Percentiles rank a stretch among this genome's conserved stretches.
Evolutionary conservation across 2,888 invertebrate genomes (phyloP).

Genomic region (Aelia acuminata): DNA sequence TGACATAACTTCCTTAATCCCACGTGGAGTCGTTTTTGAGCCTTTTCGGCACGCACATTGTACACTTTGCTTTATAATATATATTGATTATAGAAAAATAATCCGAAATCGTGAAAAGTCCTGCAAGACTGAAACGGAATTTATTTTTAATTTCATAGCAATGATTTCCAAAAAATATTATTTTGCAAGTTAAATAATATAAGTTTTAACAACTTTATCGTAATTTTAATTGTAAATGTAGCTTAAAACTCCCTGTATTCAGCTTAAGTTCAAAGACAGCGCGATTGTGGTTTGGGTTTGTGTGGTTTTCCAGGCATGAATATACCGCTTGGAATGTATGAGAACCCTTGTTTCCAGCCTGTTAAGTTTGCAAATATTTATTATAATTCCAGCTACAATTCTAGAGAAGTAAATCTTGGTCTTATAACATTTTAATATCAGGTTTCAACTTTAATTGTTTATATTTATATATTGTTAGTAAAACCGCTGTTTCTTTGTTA

Average conservation of each 20-base stretch:
- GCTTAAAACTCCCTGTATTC: not conserved
- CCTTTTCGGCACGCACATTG: no score
- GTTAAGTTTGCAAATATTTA: not conserved
- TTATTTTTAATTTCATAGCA: no score
- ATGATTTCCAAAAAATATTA: no score
- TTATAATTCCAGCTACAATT: not conserved
- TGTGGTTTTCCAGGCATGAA: not conserved
- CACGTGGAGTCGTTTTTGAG: no score
- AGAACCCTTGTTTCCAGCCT: not conserved
- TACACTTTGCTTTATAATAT: no score
- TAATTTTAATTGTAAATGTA: not conserved
- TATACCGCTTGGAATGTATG: slow-evolving; percentile 6
- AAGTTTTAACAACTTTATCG: not conserved
- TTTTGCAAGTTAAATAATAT: no score
- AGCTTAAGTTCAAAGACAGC: not conserved
- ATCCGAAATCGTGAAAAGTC: no score
- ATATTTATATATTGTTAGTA: not conserved
- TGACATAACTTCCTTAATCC: no score
- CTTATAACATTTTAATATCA: not conserved
- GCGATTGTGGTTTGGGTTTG: not conserved
- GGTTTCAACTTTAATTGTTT: not conserved
- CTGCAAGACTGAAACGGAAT: no score
- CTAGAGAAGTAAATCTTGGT: not conserved
- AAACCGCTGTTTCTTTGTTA: not conserved
- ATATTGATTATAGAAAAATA: no score